Conservation (phyloP, 1,140 invertebrate genomes). For the Tetragnatha versicolor region DNA sequence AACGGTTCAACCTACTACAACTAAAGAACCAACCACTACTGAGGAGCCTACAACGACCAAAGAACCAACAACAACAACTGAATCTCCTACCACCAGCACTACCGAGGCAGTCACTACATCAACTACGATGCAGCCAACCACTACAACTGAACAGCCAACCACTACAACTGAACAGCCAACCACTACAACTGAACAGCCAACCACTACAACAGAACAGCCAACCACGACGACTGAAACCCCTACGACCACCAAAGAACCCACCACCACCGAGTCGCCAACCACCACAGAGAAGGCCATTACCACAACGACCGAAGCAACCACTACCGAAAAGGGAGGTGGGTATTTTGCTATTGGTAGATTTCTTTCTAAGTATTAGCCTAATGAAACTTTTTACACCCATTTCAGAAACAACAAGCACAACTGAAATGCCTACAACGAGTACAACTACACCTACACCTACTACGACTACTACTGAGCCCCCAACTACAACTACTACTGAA, state of each 20-base stretch:
- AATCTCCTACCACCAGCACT: background rate
- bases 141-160: background rate
- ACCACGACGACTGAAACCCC: background rate
- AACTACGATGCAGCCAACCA: background rate
- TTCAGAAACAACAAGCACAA: background rate
- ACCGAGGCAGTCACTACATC: background rate
- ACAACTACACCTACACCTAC: background rate
- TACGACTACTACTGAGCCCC: background rate
- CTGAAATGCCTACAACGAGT: background rate
- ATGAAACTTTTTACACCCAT: background rate
- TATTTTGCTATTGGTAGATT: too few species aligned
- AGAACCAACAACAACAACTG: background rate
- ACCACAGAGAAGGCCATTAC: background rate
- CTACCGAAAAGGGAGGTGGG: too few species aligned
- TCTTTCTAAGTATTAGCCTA: too few species aligned
- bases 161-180: background rate
- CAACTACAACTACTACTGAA: background rate
- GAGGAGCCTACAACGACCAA: background rate
- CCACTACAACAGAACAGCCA: background rate
- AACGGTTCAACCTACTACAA: constrained; percentile 3
- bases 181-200: background rate
- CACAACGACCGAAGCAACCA: background rate
- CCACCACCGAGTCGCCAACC: background rate
- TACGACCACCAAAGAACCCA: background rate
- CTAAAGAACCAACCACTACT: background rate